phyloP scores from a whole-genome alignment of 2,888 invertebrate species.

The Eupithecia inturbata region DNA sequence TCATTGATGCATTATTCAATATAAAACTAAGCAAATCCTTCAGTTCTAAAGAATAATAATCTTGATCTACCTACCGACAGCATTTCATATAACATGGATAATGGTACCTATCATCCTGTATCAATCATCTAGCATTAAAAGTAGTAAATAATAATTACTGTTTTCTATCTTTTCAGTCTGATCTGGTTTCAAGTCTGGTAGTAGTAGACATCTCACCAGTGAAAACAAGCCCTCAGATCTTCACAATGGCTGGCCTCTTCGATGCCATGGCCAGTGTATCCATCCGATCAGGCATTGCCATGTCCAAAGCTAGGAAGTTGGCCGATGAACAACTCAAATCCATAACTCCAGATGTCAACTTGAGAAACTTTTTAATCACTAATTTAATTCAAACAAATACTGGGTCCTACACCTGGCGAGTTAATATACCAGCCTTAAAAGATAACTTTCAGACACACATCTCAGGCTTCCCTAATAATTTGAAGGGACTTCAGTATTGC shows the following conservation, averaged over 20 bases:
- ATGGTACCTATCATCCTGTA: background rate
- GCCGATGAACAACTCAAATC: conserved; percentile 86
- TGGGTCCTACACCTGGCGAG: conserved; percentile 89
- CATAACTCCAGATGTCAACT: conserved; percentile 82
- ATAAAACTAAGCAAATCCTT: background rate
- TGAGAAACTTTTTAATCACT: conserved; percentile 92
- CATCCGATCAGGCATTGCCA: conserved; percentile 85
- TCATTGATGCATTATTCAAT: background rate
- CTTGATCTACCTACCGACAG: background rate
- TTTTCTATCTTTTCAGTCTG: conserved; percentile 71
- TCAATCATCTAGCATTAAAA: background rate
- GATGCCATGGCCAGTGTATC: conserved; percentile 86
- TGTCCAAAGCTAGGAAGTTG: conserved; percentile 88
- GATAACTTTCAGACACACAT: conserved; percentile 86
- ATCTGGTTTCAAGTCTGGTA: conserved; percentile 86
- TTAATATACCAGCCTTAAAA: conserved; percentile 90
- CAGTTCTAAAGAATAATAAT: background rate
- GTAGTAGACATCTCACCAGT: conserved; percentile 90
- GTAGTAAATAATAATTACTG: background rate
- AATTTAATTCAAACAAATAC: conserved; percentile 90
- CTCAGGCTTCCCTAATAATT: conserved; percentile 85
- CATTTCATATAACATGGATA: background rate
- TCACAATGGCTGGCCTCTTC: conserved; percentile 86
- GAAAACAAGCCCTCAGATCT: conserved; percentile 85
- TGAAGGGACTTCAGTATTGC: conserved; percentile 79